Base-by-base conservation (phyloP, 2,113 vertebrate genomes). In the Tupaia tana region DNA sequence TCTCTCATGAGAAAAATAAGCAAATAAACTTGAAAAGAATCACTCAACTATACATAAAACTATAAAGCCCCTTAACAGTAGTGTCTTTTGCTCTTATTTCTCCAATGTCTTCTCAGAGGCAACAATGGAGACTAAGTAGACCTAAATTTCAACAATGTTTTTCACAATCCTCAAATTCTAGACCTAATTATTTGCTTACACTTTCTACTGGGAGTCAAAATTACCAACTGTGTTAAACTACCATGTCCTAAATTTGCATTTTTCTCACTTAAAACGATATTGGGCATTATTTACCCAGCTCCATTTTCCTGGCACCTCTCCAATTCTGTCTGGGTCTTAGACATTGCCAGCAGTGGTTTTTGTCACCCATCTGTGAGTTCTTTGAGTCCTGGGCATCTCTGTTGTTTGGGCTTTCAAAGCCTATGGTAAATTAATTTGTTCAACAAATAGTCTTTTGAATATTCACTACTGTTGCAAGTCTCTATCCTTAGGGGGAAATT, bases 401-500 rank as follows among this genome's bases (percentile, higher is more conserved):
- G 54, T 7, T 90, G 85, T 81, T 90, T 59, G 52, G 58, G 81
- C 59, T 97, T 96, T 95, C 85, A 80, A 93, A 95, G 87, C 25
- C 84, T 79, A 75, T 15, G 31, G 88, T 91, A 95, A 89, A 95
- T 90, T 79, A 81, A 70, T 85, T 95, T 93, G 85, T 85, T 93
- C 87, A 93, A 90, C 61, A 91, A 89, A 93, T 25, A 73, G 52
- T 77, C 86, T 93, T 95, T 63, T 89, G 74, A 91, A 73, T 75
- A 73, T 58, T 92, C 58, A 86, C 54, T 83, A 64, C 22, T 84
- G 56, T 86, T 89, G 19, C n/a, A 91, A 70, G n/a, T 87, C 81
- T 93, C 27, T 19, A 66, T n/a, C 24, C 56, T 95, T 70, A 29
- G 43, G 31, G 15, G 9, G 43, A 71, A 79, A 83, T 19, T 16